Evolutionary conservation across 2,888 invertebrate genomes (phyloP), one percentile per base, ranked within the genome.

Genomic region (Escarpia spicata): DNA sequence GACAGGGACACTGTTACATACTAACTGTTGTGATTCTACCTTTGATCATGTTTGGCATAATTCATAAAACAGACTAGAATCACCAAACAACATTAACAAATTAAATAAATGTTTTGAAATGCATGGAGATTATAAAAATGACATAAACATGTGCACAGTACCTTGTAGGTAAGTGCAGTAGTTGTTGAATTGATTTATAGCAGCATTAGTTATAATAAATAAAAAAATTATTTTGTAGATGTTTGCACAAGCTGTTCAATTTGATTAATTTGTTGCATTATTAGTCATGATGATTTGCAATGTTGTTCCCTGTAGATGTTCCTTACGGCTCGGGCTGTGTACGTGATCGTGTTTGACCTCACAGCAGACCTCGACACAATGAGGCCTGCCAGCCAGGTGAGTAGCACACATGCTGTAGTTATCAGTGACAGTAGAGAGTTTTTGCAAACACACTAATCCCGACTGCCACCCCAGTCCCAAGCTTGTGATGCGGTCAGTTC

Each of bases 341-440:
- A 96, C 93, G 94, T 96, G 43, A 95, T 96, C 92, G 96, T 96
- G 43, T 96, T 96, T 94, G 96, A 96, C 94, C 93, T 96, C 92
- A 95, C 95, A 92, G 95, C 96, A 94, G 96, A 96, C 93, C 94
- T 96, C 12, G 94, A 94, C 43, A 92, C 60, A 43, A 52, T 58
- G 10, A 89, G 31, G 19, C 31, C 75, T 19, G 75, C 6, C 75
- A 75, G 75, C 6, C 75, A 75, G 19, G 75, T 75, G 75, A 26
- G 75, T 75, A 26, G 19, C 6, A n/a, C 75, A 75, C n/a, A n/a
- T 26, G 6, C 19, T 75, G 26, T 75, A 75, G 75, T 75, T 52
- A 52, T 52, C 52, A 4, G 15, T 52, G 12, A 15, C 8, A 52
- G 0, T 52, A 2, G 9, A 52, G 9, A 9, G 15, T 52, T 12